A percentile compares a stretch with the other conserved stretches of the same genome.
These are phyloP conservation scores for Conus ventricosus DNA, from an alignment of 1,140 invertebrate species.

Conservation along the genomic window DNA sequence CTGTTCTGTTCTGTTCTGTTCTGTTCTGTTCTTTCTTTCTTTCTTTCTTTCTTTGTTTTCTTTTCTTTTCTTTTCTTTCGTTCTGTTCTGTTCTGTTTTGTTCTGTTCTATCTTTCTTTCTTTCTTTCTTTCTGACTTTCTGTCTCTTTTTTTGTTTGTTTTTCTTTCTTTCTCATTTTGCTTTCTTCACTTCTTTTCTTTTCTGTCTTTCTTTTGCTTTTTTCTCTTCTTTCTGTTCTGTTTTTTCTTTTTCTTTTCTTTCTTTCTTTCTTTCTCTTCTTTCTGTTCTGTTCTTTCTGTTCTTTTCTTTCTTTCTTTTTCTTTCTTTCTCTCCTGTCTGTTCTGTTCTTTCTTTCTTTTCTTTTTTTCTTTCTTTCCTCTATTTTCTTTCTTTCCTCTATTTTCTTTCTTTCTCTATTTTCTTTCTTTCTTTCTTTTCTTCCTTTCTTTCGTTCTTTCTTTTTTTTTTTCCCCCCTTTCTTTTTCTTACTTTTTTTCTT, in stretches of 20 bases:
- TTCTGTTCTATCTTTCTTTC: too few relatives aligned
- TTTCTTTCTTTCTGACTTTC: too few relatives aligned
- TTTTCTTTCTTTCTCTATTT: neutral
- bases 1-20: neutral
- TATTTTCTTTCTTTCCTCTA: neutral
- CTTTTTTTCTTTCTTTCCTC: too few relatives aligned
- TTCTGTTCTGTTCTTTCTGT: too few relatives aligned
- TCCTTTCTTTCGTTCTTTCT: too few relatives aligned
- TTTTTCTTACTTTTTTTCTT: too few relatives aligned
- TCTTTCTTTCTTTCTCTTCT: too few relatives aligned
- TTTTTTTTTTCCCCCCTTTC: too few relatives aligned
- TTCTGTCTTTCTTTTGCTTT: neutral
- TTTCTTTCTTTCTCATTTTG: neutral
- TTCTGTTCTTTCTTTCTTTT: too few relatives aligned
- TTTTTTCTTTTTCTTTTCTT: too few relatives aligned
- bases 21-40: neutral
- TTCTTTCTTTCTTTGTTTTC: neutral
- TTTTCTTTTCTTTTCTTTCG: neutral
- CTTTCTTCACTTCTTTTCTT: neutral
- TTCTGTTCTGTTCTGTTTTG: too few relatives aligned
- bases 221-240: neutral
- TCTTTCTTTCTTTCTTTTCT: too few relatives aligned
- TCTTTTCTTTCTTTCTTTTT: neutral
- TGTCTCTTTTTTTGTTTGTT: neutral
- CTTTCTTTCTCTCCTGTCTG: neutral